phyloP scores from a whole-genome alignment of 2,113 vertebrate species.

The Gallinago jamesoni region DNA sequence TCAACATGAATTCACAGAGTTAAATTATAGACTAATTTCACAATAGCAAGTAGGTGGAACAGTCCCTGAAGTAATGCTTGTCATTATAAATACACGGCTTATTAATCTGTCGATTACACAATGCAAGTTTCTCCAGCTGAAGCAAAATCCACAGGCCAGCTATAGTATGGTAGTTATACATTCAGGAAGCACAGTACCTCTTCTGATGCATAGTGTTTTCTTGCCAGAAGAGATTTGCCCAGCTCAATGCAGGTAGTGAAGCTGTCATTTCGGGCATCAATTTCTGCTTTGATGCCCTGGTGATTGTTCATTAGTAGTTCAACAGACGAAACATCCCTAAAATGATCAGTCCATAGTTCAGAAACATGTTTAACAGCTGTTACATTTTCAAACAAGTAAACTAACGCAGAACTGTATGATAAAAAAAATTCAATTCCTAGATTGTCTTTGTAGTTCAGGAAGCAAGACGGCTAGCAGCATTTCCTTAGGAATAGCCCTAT shows the following conservation, averaged over 20 bases:
- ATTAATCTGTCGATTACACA: background rate
- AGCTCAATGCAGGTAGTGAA: conserved; percentile 95
- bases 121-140: background rate
- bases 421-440: background rate
- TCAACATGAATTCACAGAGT: background rate
- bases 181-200: conserved; percentile 77
- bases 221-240: conserved; percentile 90
- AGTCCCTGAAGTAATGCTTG: background rate
- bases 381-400: background rate
- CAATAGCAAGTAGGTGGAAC: background rate
- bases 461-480: background rate
- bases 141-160: background rate
- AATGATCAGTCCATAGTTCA: conserved; percentile 10
- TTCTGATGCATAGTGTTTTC: conserved; percentile 93
- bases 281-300: conserved; percentile 97
- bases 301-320: conserved; percentile 98
- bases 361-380: background rate
- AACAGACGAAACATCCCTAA: conserved; percentile 94
- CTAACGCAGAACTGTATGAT: background rate
- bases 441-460: background rate
- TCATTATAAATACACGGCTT: background rate
- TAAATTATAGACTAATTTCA: background rate
- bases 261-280: conserved; percentile 95
- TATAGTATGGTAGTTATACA: background rate
- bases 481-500: background rate